These are phyloP conservation scores for Magallana ariakensis DNA, from an alignment of 1,140 invertebrate genomes.

Conservation along the genomic window DNA sequence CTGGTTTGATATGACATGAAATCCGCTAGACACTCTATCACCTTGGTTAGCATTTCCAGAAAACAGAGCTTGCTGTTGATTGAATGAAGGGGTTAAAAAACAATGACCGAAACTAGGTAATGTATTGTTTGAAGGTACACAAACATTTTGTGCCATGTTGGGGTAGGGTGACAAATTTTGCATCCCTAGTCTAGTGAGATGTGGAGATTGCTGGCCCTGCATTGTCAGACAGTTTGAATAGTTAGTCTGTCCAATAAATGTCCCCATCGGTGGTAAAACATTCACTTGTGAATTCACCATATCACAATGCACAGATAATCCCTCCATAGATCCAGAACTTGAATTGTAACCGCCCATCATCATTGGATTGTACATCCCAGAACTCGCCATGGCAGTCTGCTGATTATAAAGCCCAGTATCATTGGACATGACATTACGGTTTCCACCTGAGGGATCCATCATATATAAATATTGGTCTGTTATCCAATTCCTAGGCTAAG, in stretches of 20 bases:
- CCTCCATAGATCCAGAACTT: background rate
- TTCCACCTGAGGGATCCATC: constrained; percentile 5
- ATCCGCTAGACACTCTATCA: constrained; percentile 35
- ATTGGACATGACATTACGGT: background rate
- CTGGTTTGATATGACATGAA: constrained; percentile 31
- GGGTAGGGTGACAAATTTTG: constrained; percentile 16
- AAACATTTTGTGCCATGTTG: constrained; percentile 17
- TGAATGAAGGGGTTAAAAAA: constrained; percentile 35
- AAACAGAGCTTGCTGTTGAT: constrained; percentile 44
- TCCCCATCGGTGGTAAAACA: constrained; percentile 35
- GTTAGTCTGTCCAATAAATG: constrained; percentile 33
- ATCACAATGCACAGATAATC: constrained; percentile 21
- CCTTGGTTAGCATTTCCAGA: constrained; percentile 36
- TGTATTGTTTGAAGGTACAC: constrained; percentile 23
- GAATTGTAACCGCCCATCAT: constrained; percentile 8
- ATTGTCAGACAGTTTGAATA: constrained; percentile 32
- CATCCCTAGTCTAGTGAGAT: constrained; percentile 13
- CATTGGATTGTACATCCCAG: constrained; percentile 4
- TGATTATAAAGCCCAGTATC: background rate
- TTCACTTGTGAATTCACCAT: constrained; percentile 27
- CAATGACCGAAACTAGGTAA: constrained; percentile 44
- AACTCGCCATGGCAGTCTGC: background rate
- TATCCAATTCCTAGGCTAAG: constrained; percentile 20
- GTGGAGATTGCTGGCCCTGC: constrained; percentile 34
- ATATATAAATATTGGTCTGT: background rate